A percentile compares a stretch with the other conserved stretches of the same genome.
phyloP scores from a whole-genome alignment of 2,888 invertebrate species.

The Glaucopsyche alexis region DNA sequence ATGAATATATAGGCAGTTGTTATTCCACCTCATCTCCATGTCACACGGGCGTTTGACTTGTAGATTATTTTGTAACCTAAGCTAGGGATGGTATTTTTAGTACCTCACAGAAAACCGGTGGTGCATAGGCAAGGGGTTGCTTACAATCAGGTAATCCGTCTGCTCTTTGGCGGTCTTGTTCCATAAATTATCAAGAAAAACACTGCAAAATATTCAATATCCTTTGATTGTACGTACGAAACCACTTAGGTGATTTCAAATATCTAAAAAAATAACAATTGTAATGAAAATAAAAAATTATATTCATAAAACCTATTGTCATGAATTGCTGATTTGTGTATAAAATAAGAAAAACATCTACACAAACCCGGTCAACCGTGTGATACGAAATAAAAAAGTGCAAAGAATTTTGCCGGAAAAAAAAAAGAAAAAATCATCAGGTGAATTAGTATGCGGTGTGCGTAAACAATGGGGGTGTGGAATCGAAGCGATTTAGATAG shows the following conservation, averaged over 20 bases:
- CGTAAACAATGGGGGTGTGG: not conserved
- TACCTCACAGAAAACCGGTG: not conserved
- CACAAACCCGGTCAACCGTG: not conserved
- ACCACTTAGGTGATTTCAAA: too few species aligned
- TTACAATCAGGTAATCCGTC: too few species aligned
- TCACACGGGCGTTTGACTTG: not conserved
- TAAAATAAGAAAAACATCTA: not conserved
- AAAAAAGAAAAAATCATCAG: not conserved
- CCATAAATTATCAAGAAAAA: too few species aligned
- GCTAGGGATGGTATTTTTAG: not conserved
- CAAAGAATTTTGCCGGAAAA: conserved; percentile 3
- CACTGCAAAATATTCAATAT: too few species aligned
- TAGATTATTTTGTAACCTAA: not conserved
- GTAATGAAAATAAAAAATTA: too few species aligned
- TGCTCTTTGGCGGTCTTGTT: too few species aligned
- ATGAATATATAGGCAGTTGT: not conserved
- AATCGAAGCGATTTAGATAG: not conserved
- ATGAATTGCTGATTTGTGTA: too few species aligned
- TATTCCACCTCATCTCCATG: not conserved
- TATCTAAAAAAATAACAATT: too few species aligned
- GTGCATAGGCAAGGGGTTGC: too few species aligned
- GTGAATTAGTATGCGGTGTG: not conserved
- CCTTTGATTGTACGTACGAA: too few species aligned
- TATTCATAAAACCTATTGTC: too few species aligned
- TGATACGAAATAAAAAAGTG: not conserved